Evolutionary conservation across 37 sponge, comb jelly and placozoan species (phyloP), one percentile per base, ranked within the genome.

Genomic region (Cliona cf. orientalis): DNA sequence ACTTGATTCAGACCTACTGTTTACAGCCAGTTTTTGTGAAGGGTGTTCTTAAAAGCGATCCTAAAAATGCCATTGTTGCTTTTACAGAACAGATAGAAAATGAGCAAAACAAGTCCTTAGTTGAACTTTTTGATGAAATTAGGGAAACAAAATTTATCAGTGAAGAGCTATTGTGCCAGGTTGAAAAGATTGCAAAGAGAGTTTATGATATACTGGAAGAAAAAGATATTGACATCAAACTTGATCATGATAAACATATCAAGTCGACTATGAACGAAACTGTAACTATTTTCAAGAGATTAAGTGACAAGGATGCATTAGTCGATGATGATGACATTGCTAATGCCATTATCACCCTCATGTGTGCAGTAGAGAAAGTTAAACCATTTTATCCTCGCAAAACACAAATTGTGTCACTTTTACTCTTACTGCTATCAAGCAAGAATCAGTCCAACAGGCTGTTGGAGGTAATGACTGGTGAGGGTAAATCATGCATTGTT

Each of bases 401-500:
- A 45, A 78, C 79, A 31, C 79, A 78, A 46, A 66, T 78, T n/a
- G 34, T 78, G 11, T 42, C 66, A 23, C 3, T 63, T 21, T 40
- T n/a, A 3, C 14, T 78, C 23, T 32, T 78, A 3, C 46, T 78
- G 9, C 31, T 64, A 19, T 62, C 79, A 17, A 3, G 9, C 17
- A 21, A 58, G 31, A 3, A 36, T 6, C 22, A 62, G 29, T 25
- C 23, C 7, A 81, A 71, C 14, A 23, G 71, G 7, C 65, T 81
- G 9, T 42, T 81, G 4, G 72, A 81, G 28, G 72, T 81, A 25
- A 3, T 58, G 42, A 81, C 82, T 53, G 82, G 82, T 26, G 82
- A 81, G 26, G 82, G 82, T 38, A 81, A 81, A 33, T 81, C 82
- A 31, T 22, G 19, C 29, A 69, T 81, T 22, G 34, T 81, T 14